Percentiles rank a stretch among this genome's conserved stretches.
Evolutionary conservation across 2,888 invertebrate species (phyloP).

Genomic region (Azorinus chamasolen): DNA sequence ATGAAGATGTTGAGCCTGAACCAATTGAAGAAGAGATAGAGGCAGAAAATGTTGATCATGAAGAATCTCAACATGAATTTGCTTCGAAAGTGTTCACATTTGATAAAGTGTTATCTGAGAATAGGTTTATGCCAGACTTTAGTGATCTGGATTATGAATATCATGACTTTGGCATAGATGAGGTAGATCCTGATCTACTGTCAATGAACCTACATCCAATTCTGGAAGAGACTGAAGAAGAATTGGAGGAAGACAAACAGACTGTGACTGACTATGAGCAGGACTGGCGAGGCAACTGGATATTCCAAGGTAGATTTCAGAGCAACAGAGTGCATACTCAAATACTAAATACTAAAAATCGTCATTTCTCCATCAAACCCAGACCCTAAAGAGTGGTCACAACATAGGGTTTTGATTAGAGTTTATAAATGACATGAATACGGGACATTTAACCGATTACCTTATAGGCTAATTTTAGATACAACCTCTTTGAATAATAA

Average conservation of each 20-base stretch:
- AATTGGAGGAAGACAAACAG: slow-evolving; percentile 71
- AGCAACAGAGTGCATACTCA: no score
- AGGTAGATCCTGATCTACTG: slow-evolving; percentile 80
- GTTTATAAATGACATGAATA: no score
- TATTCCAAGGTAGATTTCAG: slow-evolving; percentile 70
- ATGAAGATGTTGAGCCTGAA: slow-evolving; percentile 66
- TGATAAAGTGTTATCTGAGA: slow-evolving; percentile 69
- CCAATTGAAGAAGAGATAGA: slow-evolving; percentile 72
- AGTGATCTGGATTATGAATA: slow-evolving; percentile 76
- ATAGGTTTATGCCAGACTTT: slow-evolving; percentile 70
- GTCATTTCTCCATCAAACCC: no score
- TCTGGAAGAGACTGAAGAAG: slow-evolving; percentile 80
- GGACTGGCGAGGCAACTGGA: slow-evolving; percentile 79
- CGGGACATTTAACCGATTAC: no score
- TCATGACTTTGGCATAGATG: slow-evolving; percentile 74
- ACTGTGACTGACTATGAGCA: slow-evolving; percentile 41
- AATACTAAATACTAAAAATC: no score
- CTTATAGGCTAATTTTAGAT: no score
- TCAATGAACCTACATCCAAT: slow-evolving; percentile 81
- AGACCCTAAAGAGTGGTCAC: no score
- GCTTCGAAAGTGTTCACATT: slow-evolving; percentile 65
- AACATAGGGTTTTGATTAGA: no score
- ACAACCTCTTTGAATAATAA: no score
- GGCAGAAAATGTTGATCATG: slow-evolving; percentile 62
- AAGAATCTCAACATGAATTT: slow-evolving; percentile 73